Evolutionary conservation across 2,888 invertebrate species (phyloP), one percentile per base, ranked within the genome.

Genomic region (Agriopis aurantiaria): DNA sequence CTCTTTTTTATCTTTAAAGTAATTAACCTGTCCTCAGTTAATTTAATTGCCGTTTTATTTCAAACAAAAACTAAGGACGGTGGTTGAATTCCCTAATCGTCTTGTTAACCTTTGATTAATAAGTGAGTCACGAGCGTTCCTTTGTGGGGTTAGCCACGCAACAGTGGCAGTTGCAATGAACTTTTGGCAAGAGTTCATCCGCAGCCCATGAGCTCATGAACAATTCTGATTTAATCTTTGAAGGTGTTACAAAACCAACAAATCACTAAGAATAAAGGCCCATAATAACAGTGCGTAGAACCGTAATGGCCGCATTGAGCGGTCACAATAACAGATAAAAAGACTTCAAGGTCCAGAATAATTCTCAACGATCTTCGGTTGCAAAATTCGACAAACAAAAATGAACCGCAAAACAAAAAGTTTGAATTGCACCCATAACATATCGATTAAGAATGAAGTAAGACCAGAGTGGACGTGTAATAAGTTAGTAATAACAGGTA

Each of bases 361-460:
- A 72, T 69, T 65, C 63, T 61, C 63, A 67, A 55, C 59, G 63
- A 60, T 69, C 55, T 56, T 63, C 53, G 49, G 60, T 71, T 71
- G 70, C 70, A 71, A 65, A 57, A 72, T 68, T 53, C 65, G 65
- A 73, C 60, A 69, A 67, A 67, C 33, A 69, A 71, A 75, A 75
- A 68, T 73, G 65, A 78, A 75, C 63, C n/a, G 43, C 46, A 61
- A 69, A 65, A 70, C 59, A 64, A 72, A 79, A 81, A 75, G 78
- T 66, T 57, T 73, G 82, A 84, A 81, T 74, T 73, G 73, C 73
- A 72, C 74, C 65, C 70, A 71, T 72, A 82, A 76, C 73, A 77
- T 78, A 82, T 82, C 80, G 79, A 82, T 82, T 85, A 85, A 80
- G 83, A 85, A 80, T 87, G 84, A 86, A 87, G 88, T 86, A 88